Evolutionary conservation across 2,888 invertebrate genomes (phyloP).

Genomic region (Calephelis perditalis): DNA sequence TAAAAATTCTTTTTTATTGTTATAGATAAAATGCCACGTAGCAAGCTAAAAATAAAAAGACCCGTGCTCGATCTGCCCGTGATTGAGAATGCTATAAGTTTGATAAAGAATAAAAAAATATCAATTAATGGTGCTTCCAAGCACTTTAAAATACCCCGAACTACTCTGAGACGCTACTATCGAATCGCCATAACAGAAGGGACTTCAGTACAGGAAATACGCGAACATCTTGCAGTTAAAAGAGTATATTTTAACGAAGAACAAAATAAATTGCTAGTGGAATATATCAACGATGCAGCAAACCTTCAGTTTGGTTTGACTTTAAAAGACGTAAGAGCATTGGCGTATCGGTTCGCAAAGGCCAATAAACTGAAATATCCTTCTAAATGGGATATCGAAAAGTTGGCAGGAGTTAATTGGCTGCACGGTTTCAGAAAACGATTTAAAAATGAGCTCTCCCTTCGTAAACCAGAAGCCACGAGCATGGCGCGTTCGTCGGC

Average conservation of each 20-base stretch:
- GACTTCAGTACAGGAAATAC: slow-evolving; percentile 8
- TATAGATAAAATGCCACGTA: too few species aligned
- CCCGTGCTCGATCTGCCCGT: too few species aligned
- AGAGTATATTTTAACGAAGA: slow-evolving; percentile 12
- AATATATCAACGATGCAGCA: slow-evolving; percentile 16
- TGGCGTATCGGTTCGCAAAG: neutral
- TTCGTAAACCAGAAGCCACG: neutral
- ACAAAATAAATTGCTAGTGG: slow-evolving; percentile 6
- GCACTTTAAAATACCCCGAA: slow-evolving; percentile 17
- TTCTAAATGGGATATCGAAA: neutral
- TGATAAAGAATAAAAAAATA: too few species aligned
- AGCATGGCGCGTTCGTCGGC: neutral
- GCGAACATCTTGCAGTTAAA: slow-evolving; percentile 12
- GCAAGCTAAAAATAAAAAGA: too few species aligned
- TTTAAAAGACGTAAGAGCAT: slow-evolving; percentile 13
- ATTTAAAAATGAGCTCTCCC: neutral
- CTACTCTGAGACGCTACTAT: slow-evolving; percentile 14
- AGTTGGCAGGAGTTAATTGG: neutral
- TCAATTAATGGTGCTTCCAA: neutral
- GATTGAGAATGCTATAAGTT: too few species aligned
- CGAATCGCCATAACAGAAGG: slow-evolving; percentile 16
- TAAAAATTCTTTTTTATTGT: too few species aligned
- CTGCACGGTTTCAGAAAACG: neutral
- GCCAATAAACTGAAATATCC: neutral
- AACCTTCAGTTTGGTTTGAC: slow-evolving; percentile 14